Base-by-base conservation (phyloP, 2,797 vertebrate species). In the Cossypha heuglini region DNA sequence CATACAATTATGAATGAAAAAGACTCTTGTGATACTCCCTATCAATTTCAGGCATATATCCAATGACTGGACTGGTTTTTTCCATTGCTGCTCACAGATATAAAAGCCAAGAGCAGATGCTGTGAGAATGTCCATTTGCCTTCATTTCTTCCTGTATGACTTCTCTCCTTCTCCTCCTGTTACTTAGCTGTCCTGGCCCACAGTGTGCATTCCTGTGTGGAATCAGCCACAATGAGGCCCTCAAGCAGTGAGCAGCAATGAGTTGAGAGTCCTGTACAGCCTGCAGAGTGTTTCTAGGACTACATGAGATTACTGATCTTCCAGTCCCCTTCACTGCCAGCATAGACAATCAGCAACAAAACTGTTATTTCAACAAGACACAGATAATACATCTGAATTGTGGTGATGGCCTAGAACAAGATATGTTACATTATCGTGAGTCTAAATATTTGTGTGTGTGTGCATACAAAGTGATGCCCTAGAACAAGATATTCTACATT, bases 321-420 rank as follows among this genome's bases (percentile, higher is more conserved):
- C 29, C 15, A 40, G 18, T 3, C 5, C 5, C 1, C 29, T 83
- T 80, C 0, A 0, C 10, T 16, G 12, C 46, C 33, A 45, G 57
- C 16, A 33, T 10, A 54, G 13, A 31, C 31, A 21, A 40, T 58
- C 46, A 76, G 35, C 49, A 63, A 26, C 6, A 12, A 72, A 86
- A 42, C 22, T 20, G 10, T 16, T 11, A 20, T 57, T 81, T 88
- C 33, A 77, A 6, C 25, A 40, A 62, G 24, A 21, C 40, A 66
- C 42, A 20, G 37, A n/a, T 28, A 85, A 62, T 31, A 64, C 11
- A 18, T 16, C 16, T 59, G 52, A 73, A 38, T 14, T 14, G 9
- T 7, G 11, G 35, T 28, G 37, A 21, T 62, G 51, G 15, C 40
- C 43, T 87, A 61, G 46, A 72, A 73, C 10, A 79, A 66, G 55